Evolutionary conservation across 2,113 vertebrate genomes (phyloP).

Genomic region (Callithrix jacchus): DNA sequence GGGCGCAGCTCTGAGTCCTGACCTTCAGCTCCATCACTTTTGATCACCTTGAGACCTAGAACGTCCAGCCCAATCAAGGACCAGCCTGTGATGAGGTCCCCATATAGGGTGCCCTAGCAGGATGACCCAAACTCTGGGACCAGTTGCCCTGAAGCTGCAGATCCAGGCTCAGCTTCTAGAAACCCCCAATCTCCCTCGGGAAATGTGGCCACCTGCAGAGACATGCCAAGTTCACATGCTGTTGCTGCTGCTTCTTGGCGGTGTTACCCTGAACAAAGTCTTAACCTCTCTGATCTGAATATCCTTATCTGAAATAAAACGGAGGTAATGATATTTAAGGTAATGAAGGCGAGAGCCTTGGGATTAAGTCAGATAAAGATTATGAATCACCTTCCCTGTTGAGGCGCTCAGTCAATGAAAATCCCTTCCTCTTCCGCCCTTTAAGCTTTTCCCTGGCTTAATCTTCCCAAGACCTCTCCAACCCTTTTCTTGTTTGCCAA

Average conservation of each 20-base stretch:
- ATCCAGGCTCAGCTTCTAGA: not conserved
- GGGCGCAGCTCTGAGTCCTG: not conserved
- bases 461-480: not conserved
- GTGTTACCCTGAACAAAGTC: not conserved
- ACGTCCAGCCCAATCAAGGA: not conserved
- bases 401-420: not conserved
- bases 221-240: not conserved
- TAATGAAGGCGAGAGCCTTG: not conserved
- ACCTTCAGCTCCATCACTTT: not conserved
- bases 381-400: not conserved
- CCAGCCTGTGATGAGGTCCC: not conserved
- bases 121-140: not conserved
- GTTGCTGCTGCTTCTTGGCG: not conserved
- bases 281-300: not conserved
- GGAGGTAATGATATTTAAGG: not conserved
- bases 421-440: not conserved
- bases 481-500: conserved; percentile 47
- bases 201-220: not conserved
- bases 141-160: not conserved
- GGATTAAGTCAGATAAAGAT: not conserved
- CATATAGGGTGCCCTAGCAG: not conserved
- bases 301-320: not conserved
- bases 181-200: not conserved
- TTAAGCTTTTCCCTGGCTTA: not conserved
- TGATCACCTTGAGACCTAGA: not conserved